Base-by-base conservation (phyloP, 2,797 vertebrate genomes). In the Nannoperca obscura region DNA sequence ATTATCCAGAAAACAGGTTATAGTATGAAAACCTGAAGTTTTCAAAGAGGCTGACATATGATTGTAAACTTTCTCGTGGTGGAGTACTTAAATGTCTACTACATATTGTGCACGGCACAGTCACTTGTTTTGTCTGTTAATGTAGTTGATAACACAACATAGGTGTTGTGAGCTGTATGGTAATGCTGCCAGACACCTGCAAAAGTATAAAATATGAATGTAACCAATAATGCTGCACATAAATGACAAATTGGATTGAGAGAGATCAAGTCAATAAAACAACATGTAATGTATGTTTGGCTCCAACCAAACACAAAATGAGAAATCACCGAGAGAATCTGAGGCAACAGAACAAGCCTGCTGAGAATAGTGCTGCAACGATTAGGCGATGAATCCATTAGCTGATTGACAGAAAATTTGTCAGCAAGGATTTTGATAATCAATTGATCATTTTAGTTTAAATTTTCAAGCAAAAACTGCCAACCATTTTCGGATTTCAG, bases 291-390 rank as follows among this genome's bases (percentile, higher is more conserved):
- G 46, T 38, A 20, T 7, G 12, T 65, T 49, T 83, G 24, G 13
- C 20, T 49, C 17, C 8, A 4, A 46, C 4, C 44, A 53, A 78
- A 65, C 52, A 52, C 32, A 47, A 40, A 61, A 38, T 11, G 55
- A 65, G 52, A 20, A 2, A 38, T 67, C 52, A 62, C 50, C 69
- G n/a, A 53, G 13, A 72, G 30, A 69, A 54, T 49, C 27, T 34
- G 42, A 3, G 19, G 30, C 44, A 36, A 22, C 50, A 63, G 10
- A 59, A 24, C 7, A 59, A 46, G 8, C 3, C 24, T 12, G 15
- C 61, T 24, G 42, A 22, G 27, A 34, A 20, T 17, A 36, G 9
- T 19, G 17, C 12, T 38, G 4, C 17, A 58, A n/a, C 15, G 12
- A 47, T 30, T 12, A 22, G 10, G 34, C 15, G 5, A 47, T 30